Evolutionary conservation across 2,113 vertebrate species (phyloP).

Genomic region (Gallinago paraguaiae): DNA sequence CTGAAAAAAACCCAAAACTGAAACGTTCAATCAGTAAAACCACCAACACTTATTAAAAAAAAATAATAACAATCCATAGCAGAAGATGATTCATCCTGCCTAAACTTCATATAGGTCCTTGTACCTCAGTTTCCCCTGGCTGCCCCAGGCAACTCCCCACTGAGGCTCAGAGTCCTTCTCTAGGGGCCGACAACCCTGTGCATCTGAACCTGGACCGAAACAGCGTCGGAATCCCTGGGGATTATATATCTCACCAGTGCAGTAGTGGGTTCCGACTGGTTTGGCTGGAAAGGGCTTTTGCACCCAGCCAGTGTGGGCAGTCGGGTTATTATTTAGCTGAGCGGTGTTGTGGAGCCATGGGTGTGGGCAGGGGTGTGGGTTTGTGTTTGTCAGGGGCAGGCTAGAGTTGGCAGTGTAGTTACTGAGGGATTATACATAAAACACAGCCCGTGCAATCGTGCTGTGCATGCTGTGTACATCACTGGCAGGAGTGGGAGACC

Average conservation of each 20-base stretch:
- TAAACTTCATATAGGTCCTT: not conserved
- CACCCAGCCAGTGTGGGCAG: not conserved
- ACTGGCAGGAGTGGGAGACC: not conserved
- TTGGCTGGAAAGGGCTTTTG: not conserved
- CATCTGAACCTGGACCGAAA: not conserved
- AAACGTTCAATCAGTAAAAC: not conserved
- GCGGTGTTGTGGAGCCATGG: not conserved
- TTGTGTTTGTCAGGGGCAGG: slow-evolving; percentile 12
- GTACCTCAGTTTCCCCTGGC: not conserved
- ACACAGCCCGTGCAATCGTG: not conserved
- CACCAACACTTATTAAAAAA: not conserved
- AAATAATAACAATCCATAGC: not conserved
- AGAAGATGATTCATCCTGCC: not conserved
- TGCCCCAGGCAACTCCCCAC: not conserved
- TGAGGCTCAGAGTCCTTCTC: not conserved
- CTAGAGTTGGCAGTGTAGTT: not conserved
- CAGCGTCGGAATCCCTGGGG: not conserved
- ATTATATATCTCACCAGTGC: not conserved
- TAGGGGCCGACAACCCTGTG: not conserved
- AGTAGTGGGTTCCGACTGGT: not conserved
- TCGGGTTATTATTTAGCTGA: not conserved
- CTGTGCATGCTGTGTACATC: not conserved
- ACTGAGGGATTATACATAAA: not conserved
- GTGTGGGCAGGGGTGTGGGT: not conserved
- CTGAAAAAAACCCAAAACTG: not conserved